Percentiles rank a stretch among this genome's conserved stretches.
phyloP scores from a whole-genome alignment of 2,113 vertebrate species.

The Podilymbus podiceps region DNA sequence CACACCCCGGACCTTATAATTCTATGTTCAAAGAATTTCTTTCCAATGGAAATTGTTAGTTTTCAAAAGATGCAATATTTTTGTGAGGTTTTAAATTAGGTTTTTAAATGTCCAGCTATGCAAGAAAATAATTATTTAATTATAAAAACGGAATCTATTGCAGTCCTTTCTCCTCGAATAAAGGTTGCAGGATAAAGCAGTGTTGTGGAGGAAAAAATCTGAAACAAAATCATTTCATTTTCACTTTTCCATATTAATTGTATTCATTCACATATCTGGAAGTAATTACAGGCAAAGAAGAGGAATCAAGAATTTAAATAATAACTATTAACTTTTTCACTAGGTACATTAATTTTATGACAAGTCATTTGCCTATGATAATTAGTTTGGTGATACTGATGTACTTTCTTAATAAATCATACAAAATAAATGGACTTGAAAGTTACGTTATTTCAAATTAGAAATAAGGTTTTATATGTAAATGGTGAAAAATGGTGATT shows the following conservation, averaged over 20 bases:
- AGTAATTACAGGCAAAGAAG: constrained; percentile 66
- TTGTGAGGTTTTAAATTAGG: neutral
- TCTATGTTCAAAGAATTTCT: neutral
- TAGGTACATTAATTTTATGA: constrained; percentile 65
- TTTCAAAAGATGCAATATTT: neutral
- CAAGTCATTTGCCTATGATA: constrained; percentile 57
- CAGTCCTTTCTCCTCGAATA: neutral
- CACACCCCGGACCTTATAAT: no score
- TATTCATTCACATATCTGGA: constrained; percentile 41
- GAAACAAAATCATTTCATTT: constrained; percentile 42
- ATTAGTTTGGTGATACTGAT: constrained; percentile 60
- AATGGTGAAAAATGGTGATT: neutral
- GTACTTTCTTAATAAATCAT: constrained; percentile 48
- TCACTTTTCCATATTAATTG: constrained; percentile 37
- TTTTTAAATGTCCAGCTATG: neutral
- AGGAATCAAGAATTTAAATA: constrained; percentile 63
- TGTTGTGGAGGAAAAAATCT: neutral
- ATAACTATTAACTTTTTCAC: constrained; percentile 38
- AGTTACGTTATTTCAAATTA: constrained; percentile 44
- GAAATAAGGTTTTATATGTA: constrained; percentile 8
- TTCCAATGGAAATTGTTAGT: neutral
- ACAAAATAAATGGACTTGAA: constrained; percentile 63
- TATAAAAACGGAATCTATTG: neutral
- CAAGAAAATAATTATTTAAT: neutral
- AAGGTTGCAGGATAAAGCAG: neutral